Percentiles rank a stretch among this genome's conserved stretches.
These are phyloP conservation scores for Leptinotarsa undecemlineata DNA, from an alignment of 1,140 invertebrate species.

Conservation along the genomic window DNA sequence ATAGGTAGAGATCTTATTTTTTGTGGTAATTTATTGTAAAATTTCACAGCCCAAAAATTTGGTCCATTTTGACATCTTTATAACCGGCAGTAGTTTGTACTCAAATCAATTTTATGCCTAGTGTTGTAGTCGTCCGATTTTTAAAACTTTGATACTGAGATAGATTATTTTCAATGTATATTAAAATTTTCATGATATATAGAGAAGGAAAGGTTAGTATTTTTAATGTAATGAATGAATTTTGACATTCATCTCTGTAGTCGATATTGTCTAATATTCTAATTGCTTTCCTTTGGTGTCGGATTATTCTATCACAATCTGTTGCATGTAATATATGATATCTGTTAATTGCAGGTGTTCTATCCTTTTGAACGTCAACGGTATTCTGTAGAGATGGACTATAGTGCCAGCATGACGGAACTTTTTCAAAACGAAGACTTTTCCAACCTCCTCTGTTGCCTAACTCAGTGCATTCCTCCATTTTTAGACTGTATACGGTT, in stretches of 20 bases:
- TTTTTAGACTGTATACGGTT: constrained; percentile 55
- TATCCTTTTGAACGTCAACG: constrained; percentile 39
- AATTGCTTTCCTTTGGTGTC: too few species aligned
- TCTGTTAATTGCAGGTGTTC: constrained; percentile 34
- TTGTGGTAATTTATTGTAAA: too few species aligned
- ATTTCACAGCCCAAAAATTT: too few species aligned
- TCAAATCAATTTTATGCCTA: neutral
- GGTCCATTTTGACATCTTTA: neutral
- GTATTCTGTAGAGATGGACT: constrained; percentile 55
- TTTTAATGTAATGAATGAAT: too few species aligned
- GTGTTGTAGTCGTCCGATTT: neutral
- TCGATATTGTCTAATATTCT: too few species aligned
- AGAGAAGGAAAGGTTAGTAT: too few species aligned
- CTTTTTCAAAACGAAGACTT: constrained; percentile 61
- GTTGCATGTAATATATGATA: too few species aligned
- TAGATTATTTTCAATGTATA: too few species aligned
- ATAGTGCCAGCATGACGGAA: constrained; percentile 60
- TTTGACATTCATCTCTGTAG: too few species aligned
- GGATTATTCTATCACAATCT: too few species aligned
- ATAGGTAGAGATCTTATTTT: too few species aligned
- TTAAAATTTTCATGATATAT: too few species aligned
- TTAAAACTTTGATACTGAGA: neutral
- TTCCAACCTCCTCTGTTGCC: constrained; percentile 58
- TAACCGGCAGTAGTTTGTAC: neutral
- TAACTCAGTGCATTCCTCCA: constrained; percentile 61